These are phyloP conservation scores for Circaetus gallicus DNA, from an alignment of 2,113 vertebrate genomes.

Conservation along the genomic window DNA sequence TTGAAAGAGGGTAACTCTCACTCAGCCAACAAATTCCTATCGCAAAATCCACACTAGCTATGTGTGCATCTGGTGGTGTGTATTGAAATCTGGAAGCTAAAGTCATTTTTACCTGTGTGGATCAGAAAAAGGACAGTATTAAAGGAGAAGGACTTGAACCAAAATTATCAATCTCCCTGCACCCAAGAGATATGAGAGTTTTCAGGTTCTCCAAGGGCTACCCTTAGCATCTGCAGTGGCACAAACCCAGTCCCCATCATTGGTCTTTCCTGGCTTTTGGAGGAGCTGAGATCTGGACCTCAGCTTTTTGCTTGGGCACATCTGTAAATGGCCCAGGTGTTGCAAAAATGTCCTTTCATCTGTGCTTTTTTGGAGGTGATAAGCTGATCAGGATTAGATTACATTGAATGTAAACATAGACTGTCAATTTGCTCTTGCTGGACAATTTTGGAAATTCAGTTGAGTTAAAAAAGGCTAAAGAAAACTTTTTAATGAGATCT, in stretches of 20 bases:
- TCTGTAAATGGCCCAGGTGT: no score
- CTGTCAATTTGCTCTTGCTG: not conserved
- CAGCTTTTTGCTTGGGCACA: not conserved
- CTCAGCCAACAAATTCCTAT: not conserved
- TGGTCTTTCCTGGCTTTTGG: not conserved
- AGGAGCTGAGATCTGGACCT: not conserved
- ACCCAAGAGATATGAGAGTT: not conserved
- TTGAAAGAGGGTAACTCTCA: not conserved
- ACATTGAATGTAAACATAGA: not conserved
- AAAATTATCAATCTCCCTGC: not conserved
- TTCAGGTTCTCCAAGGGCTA: not conserved
- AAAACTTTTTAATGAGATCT: not conserved
- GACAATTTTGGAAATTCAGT: not conserved
- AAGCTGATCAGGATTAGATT: not conserved
- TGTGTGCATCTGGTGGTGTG: fast-evolving
- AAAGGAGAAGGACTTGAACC: not conserved
- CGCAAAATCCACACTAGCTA: not conserved
- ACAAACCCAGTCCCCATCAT: not conserved
- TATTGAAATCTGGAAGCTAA: not conserved
- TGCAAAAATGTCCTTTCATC: not conserved
- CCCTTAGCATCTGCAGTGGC: not conserved
- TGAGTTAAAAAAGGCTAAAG: not conserved
- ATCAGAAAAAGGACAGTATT: not conserved
- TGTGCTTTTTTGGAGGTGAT: not conserved
- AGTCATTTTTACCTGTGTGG: not conserved